Evolutionary conservation across 2,888 invertebrate genomes (phyloP).

Genomic region (Trissolcus brochymenae): DNA sequence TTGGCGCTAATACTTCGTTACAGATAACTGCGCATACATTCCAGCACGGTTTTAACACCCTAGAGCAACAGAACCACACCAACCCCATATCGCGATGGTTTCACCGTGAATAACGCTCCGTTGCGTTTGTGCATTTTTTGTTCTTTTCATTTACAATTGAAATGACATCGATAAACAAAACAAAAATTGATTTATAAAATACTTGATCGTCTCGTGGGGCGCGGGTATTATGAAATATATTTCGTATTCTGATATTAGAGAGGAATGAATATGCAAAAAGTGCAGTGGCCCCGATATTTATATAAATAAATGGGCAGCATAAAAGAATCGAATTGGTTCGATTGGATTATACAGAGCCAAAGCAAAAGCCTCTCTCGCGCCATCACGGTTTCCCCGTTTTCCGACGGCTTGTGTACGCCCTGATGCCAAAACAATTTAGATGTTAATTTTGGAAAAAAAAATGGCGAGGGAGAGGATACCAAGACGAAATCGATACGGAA

Average conservation of each 20-base stretch:
- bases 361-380: conserved; percentile 21
- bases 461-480: conserved; percentile 25
- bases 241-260: too few species aligned
- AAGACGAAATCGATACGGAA: conserved; percentile 56
- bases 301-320: conserved; percentile 14
- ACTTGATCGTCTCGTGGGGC: too few species aligned
- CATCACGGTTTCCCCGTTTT: conserved; percentile 28
- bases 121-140: too few species aligned
- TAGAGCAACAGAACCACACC: too few species aligned
- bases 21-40: conserved; percentile 7
- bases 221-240: too few species aligned
- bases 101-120: too few species aligned
- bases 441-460: conserved; percentile 55
- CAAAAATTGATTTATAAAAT: too few species aligned
- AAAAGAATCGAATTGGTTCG: conserved; percentile 28
- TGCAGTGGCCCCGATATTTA: conserved; percentile 9
- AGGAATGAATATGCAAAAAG: conserved; percentile 7
- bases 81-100: too few species aligned
- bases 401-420: conserved; percentile 36
- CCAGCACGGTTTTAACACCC: background rate
- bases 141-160: too few species aligned
- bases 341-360: conserved; percentile 21
- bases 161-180: too few species aligned
- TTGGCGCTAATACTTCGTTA: conserved; percentile 10
- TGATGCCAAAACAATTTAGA: conserved; percentile 50